phyloP scores from a whole-genome alignment of 2,113 vertebrate genomes.

The Gymnocephalus cernua region DNA sequence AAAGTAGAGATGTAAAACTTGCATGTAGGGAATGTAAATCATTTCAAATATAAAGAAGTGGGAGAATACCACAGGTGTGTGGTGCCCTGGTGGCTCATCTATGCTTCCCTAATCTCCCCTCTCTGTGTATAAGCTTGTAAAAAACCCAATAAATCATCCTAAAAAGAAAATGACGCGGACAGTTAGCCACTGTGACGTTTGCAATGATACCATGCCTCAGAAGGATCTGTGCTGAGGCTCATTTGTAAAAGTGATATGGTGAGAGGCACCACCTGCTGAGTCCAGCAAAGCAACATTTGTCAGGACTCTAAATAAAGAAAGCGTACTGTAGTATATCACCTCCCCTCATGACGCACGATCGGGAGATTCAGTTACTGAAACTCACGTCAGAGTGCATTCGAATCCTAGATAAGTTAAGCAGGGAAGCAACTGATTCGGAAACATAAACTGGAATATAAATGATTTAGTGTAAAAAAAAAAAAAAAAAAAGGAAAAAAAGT shows the following conservation, averaged over 20 bases:
- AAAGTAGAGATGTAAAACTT: not conserved
- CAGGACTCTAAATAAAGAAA: slow-evolving; percentile 74
- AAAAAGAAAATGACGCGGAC: not conserved
- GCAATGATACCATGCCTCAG: slow-evolving; percentile 7
- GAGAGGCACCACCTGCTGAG: slow-evolving; percentile 67
- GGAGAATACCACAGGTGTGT: not conserved
- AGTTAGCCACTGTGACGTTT: slow-evolving; percentile 16
- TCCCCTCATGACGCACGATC: slow-evolving; percentile 26
- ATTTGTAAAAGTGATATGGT: slow-evolving; percentile 43
- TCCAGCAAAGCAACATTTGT: slow-evolving; percentile 63
- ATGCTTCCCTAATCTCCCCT: not conserved
- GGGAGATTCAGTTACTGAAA: slow-evolving; percentile 24
- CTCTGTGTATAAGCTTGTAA: not conserved
- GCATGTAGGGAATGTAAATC: not conserved
- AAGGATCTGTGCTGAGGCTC: slow-evolving; percentile 11
- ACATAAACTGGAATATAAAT: not conserved
- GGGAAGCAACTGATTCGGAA: not conserved
- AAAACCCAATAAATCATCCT: slow-evolving; percentile 13
- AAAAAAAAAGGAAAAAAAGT: not conserved
- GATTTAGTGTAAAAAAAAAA: not conserved
- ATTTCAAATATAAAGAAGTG: not conserved
- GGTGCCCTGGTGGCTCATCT: not conserved
- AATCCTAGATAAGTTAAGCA: not conserved
- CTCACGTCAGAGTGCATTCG: slow-evolving; percentile 17
- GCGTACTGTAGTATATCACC: slow-evolving; percentile 32